Base-by-base conservation (phyloP, 2,113 vertebrate species). In the Laterallus jamaicensis region DNA sequence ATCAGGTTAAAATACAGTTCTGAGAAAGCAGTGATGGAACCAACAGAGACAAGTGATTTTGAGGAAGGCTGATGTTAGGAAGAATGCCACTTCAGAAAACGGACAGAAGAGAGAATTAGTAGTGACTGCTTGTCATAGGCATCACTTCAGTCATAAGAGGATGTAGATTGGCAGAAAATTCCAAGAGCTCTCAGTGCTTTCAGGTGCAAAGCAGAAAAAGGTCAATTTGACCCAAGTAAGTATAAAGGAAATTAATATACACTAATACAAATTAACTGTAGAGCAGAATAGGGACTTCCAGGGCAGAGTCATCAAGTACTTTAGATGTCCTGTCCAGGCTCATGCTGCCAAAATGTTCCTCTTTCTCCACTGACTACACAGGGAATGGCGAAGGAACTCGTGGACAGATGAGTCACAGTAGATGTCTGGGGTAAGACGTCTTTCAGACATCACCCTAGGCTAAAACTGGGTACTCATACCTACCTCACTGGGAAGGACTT, bases 401-500 rank as follows among this genome's bases (percentile, higher is more conserved):
- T 4, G 42, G 77, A 35, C 74, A 84, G 58, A 82, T 89, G 95
- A 96, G 77, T 96, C 93, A 96, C 44, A 25, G 76, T 19, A 19
- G 74, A 91, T 75, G 86, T 92, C 89, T 95, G 94, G 93, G 95
- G 87, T 90, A 85, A 95, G 86, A 89, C 84, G 91, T 79, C 86
- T 67, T 82, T 95, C 84, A 92, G 96, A 95, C 91, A 95, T 64
- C 1, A 8, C 91, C 67, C 58, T 28, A 28, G 89, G 93, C 89
- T 93, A 89, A 84, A 91, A 40, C 39, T 64, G 70, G 32, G 31
- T 50, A 28, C 50, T 87, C 73, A 32, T 3, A 28, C 54, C 70
- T 3, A 28, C 54, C 70, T 85, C 70, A 70, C 4, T 37, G 88
- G 62, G 62, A 78, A 93, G 77, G 12, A 69, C 54, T 91, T 92